phyloP scores from a whole-genome alignment of 2,113 vertebrate species.

The Chrysochloris asiatica region DNA sequence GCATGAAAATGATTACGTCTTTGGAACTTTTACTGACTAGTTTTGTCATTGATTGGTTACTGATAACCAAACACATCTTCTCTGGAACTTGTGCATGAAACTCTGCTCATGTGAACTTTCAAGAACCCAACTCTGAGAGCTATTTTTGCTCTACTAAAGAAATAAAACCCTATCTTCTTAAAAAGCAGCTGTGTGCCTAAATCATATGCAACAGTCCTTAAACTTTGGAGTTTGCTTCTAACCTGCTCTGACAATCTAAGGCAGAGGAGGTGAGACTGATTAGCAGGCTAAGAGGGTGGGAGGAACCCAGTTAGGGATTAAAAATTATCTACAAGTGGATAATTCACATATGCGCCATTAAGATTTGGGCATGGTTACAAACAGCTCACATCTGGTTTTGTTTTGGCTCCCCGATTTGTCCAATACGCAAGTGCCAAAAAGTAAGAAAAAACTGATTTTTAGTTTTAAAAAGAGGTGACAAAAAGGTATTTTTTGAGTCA shows the following conservation, averaged over 20 bases:
- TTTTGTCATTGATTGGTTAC: neutral
- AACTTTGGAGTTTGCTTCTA: neutral
- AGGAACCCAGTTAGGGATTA: neutral
- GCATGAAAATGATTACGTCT: neutral
- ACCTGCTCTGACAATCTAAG: neutral
- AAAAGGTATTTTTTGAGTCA: conserved; percentile 29
- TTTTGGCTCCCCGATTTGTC: neutral
- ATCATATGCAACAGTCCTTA: neutral
- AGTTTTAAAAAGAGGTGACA: too few species aligned
- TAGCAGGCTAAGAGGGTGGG: neutral
- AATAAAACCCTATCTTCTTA: neutral
- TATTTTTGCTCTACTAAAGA: neutral
- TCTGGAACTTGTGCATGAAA: neutral
- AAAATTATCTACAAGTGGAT: neutral
- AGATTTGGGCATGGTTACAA: neutral
- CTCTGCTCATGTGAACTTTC: neutral
- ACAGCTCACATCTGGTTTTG: neutral
- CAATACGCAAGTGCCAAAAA: conserved; percentile 30
- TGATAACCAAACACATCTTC: neutral
- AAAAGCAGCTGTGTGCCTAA: neutral
- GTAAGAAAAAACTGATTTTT: conserved; percentile 5
- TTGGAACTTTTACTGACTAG: neutral
- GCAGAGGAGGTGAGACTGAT: neutral
- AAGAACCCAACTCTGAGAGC: neutral
- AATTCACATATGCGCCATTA: neutral